phyloP scores from a whole-genome alignment of 1,140 invertebrate genomes.

The Forficula auricularia region DNA sequence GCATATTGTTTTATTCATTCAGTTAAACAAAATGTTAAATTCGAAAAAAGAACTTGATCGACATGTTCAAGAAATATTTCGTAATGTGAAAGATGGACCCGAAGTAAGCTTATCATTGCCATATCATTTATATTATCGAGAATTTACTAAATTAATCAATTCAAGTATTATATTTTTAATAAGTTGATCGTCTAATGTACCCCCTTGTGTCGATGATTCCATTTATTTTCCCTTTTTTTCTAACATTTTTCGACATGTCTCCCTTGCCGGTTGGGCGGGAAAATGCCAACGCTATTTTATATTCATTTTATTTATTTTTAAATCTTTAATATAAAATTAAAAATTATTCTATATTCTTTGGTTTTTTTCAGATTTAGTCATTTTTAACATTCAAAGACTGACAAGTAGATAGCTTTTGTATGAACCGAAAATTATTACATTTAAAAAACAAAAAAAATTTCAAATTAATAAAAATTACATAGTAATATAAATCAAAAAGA shows the following conservation, averaged over 20 bases:
- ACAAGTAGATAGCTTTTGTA: too few relatives aligned
- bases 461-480: too few relatives aligned
- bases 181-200: too few relatives aligned
- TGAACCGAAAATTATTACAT: too few relatives aligned
- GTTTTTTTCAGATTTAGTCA: background rate
- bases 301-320: conserved; percentile 8
- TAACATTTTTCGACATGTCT: background rate
- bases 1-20: too few relatives aligned
- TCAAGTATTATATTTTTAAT: too few relatives aligned
- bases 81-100: conserved; percentile 40
- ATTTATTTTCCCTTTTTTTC: too few relatives aligned
- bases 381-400: background rate
- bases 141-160: too few relatives aligned
- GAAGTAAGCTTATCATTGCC: conserved; percentile 35
- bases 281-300: too few relatives aligned
- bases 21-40: conserved; percentile 42
- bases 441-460: too few relatives aligned
- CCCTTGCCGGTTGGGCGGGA: background rate
- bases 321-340: conserved; percentile 3
- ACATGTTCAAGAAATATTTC: conserved; percentile 44
- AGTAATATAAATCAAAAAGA: too few relatives aligned
- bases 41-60: conserved; percentile 49
- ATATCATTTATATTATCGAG: background rate
- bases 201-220: too few relatives aligned
- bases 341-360: background rate